Evolutionary conservation across 2,113 vertebrate genomes (phyloP).

Genomic region (Collichthys lucidus): DNA sequence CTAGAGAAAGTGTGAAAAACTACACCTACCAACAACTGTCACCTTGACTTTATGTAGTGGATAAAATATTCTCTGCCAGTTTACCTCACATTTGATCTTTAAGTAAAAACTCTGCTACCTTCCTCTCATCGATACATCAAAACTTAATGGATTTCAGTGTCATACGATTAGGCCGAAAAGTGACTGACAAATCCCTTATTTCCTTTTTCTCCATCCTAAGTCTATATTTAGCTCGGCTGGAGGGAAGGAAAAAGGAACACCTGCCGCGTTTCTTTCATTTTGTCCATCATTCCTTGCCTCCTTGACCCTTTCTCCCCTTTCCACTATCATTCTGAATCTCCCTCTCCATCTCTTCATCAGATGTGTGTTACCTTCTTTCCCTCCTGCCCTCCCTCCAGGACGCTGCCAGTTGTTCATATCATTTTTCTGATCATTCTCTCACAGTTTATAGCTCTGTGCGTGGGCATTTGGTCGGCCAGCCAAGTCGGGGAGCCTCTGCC

Average conservation of each 20-base stretch:
- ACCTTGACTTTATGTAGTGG: not conserved
- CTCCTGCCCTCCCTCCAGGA: slow-evolving; percentile 4
- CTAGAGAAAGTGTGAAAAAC: not conserved
- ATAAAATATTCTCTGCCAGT: not conserved
- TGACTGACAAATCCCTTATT: not conserved
- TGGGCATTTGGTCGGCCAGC: slow-evolving; percentile 60
- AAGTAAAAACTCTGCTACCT: not conserved
- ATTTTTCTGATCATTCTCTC: slow-evolving; percentile 64
- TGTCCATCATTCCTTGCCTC: not conserved
- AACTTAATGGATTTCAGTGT: not conserved
- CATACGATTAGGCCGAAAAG: not conserved
- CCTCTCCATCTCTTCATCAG: slow-evolving; percentile 31
- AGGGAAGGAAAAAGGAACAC: not conserved
- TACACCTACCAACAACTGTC: not conserved
- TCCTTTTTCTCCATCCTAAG: not conserved
- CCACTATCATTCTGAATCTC: not conserved
- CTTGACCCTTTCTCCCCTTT: not conserved
- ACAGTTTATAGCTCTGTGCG: slow-evolving; percentile 57
- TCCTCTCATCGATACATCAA: not conserved
- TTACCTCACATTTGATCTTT: not conserved
- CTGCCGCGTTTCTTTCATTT: not conserved
- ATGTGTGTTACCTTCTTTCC: slow-evolving; percentile 16
- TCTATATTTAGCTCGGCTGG: slow-evolving; percentile 11
- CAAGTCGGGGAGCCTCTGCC: slow-evolving; percentile 41
- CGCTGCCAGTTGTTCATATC: slow-evolving; percentile 51